Evolutionary conservation across 2,888 invertebrate genomes (phyloP), one percentile per base, ranked within the genome.

Genomic region (Diplolepis rosae): DNA sequence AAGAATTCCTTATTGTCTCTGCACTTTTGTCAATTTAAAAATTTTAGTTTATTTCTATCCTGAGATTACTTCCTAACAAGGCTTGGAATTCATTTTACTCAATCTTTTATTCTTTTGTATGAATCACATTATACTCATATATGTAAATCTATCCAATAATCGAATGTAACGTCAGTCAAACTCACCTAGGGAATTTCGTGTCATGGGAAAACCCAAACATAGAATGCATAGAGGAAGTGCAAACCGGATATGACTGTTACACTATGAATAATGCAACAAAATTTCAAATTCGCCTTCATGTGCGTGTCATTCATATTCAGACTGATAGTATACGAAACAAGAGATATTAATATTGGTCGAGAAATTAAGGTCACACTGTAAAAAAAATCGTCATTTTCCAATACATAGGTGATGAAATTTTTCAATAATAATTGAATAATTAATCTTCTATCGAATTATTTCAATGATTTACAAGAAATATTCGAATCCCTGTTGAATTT

Each of bases 241-340:
- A 61, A 61, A 61, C 61, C 61, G 61, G 61, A 61, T 61, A 61
- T 61, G 61, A 61, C 61, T 61, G 61, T 61, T 22, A 39, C n/a
- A 24, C 7, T n/a, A 61, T 61, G 61, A 61, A 61, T 61, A 61
- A 61, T 61, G 61, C 61, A 61, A 39, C 61, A 61, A 61, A n/a
- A 61, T 32, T 61, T 61, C 61, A 61, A 61, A 61, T 61, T 39
- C 24, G 39, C 61, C 35, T 61, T 61, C 39, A 35, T 39, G n/a
- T 61, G 35, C 39, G 61, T 61, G 61, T 61, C 61, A 39, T 61
- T 61, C 39, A 61, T 61, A 39, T 61, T 61, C 61, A 61, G 22
- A 61, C 61, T 61, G 61, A 61, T 61, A 61, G 39, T 24, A 61
- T 24, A 35, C 18, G 39, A 39, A 61, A 39, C 24, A 39, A 35